Percentiles rank a stretch among this genome's conserved stretches.
Conservation (phyloP, 2,888 invertebrate species). For the Caenorhabditis macrosperma region DNA sequence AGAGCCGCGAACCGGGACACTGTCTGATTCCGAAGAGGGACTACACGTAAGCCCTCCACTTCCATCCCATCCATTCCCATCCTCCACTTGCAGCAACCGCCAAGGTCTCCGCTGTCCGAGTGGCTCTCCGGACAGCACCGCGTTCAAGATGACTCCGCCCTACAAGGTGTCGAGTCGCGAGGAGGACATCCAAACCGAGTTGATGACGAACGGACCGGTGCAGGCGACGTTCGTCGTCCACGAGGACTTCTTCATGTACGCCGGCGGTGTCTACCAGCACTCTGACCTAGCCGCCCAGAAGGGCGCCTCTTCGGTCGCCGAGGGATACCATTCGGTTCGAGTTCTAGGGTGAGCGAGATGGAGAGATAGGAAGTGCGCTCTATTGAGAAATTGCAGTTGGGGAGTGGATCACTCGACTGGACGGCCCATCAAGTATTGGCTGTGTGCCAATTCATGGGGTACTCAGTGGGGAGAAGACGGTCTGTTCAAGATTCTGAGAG, state of each 20-base stretch:
- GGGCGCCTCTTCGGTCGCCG: conserved; percentile 73
- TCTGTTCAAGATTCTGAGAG: conserved; percentile 90
- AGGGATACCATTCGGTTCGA: conserved; percentile 89
- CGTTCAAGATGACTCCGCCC: conserved; percentile 82
- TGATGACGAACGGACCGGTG: conserved; percentile 91
- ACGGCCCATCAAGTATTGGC: conserved; percentile 87
- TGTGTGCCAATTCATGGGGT: conserved; percentile 96
- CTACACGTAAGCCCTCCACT: conserved; percentile 51
- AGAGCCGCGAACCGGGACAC: conserved; percentile 83
- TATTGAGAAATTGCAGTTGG: conserved; percentile 83
- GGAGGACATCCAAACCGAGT: conserved; percentile 92
- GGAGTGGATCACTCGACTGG: conserved; percentile 86
- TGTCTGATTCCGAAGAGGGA: conserved; percentile 84
- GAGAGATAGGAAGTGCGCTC: background rate
- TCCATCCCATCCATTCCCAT: background rate
- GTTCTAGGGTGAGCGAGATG: conserved; percentile 85
- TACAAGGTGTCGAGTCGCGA: conserved; percentile 81
- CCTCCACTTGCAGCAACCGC: conserved; percentile 43
- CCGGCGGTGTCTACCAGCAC: conserved; percentile 87
- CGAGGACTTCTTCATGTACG: conserved; percentile 94
- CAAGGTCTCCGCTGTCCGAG: conserved; percentile 79
- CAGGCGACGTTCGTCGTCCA: conserved; percentile 91
- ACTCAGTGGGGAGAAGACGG: conserved; percentile 92
- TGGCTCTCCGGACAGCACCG: conserved; percentile 69
- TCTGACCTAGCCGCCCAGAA: conserved; percentile 72